Conservation (phyloP, 2,797 vertebrate genomes). For the Oryzias dopingdopingensis region DNA sequence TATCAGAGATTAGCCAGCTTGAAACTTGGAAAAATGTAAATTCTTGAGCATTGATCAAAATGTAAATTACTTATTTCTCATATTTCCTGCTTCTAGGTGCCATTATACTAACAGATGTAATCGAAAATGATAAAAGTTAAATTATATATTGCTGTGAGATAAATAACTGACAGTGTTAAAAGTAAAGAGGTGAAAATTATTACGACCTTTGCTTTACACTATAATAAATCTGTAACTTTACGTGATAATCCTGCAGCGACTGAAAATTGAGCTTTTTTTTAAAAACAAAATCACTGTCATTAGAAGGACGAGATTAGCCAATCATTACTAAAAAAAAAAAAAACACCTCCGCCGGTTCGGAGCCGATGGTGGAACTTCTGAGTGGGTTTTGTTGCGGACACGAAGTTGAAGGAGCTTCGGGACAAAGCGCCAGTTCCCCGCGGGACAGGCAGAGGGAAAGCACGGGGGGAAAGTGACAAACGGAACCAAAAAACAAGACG, state of each 20-base stretch:
- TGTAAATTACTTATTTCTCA: too few relatives aligned
- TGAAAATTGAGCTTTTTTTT: constrained; percentile 52
- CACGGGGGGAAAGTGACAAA: constrained; percentile 26
- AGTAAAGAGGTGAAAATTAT: too few relatives aligned
- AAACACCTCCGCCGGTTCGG: not conserved
- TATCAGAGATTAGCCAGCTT: constrained; percentile 1
- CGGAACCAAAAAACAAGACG: constrained; percentile 6
- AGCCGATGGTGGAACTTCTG: too few relatives aligned
- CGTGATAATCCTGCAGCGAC: constrained; percentile 19
- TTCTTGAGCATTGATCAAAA: too few relatives aligned
- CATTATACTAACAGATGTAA: too few relatives aligned
- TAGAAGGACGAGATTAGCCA: constrained; percentile 43
- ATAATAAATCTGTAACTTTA: not conserved
- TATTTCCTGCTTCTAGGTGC: too few relatives aligned
- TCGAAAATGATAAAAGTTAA: too few relatives aligned
- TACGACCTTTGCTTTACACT: not conserved
- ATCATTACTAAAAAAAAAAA: not conserved
- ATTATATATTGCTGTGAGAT: too few relatives aligned
- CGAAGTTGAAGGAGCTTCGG: not conserved
- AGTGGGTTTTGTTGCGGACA: too few relatives aligned
- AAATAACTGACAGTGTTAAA: too few relatives aligned
- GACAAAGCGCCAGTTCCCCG: not conserved
- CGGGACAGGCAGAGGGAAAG: constrained; percentile 15
- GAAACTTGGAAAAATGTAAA: not conserved
- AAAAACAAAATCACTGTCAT: constrained; percentile 57